Base-by-base conservation (phyloP, 2,888 invertebrate genomes). In the Euclidia mi region DNA sequence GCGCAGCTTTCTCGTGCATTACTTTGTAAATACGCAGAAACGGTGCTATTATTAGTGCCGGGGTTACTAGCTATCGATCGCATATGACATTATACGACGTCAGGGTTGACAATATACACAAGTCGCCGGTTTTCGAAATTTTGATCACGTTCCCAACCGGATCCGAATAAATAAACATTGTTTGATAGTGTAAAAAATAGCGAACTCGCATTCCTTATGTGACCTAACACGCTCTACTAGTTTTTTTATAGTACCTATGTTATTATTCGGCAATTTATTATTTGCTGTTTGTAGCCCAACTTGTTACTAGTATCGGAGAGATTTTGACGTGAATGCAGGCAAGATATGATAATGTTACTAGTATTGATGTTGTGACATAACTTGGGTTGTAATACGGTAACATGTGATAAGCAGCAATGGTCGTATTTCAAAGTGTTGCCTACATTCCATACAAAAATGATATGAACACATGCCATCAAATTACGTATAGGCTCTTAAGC, bases 181-280 rank as follows among this genome's bases (percentile, higher is more conserved):
- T 50, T 25, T 63, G 59, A 37, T 67, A 65, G 47, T 40, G 56
- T 64, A 71, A 69, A 74, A 77, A 74, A 78, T 63, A 45, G 73
- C 73, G 58, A 81, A 76, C 78, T 80, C 77, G 76, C 85, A 88
- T 88, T 89, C 88, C 84, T 78, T 58, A 67, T 63, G 75, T 81
- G 74, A 79, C 71, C 73, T 69, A 84, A 92, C 91, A 78, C 79
- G 90, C 80, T 87, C 55, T 78, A 84, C 91, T 76, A 85, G 91
- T 91, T 92, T 91, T 57, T 89, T 87, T 49, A 56, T 51, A 52
- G 50, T 15, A 32, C n/a, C n/a, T n/a, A n/a, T n/a, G n/a, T n/a
- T n/a, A 75, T 62, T 72, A 69, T 71, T 71, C 25, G 77, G 58
- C 45, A 43, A 56, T 56, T 44, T 46, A 56, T 55, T 53, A 51